phyloP scores from a whole-genome alignment of 1,140 invertebrate genomes.

The Hydropsyche tenuis region DNA sequence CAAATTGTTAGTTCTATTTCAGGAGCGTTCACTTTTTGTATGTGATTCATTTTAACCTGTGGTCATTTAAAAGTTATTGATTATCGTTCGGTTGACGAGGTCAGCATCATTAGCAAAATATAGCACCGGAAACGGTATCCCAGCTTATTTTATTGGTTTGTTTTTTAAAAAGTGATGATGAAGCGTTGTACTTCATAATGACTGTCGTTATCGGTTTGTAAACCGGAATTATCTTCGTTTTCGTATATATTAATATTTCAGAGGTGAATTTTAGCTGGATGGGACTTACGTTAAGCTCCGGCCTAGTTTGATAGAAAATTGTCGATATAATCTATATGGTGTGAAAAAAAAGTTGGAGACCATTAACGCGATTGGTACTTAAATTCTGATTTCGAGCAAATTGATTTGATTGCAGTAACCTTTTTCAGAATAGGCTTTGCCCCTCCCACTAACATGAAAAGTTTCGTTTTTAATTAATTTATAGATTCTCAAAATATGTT shows the following conservation, averaged over 20 bases:
- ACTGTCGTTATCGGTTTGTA: too few species aligned
- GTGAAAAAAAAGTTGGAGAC: background rate
- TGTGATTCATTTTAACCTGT: too few species aligned
- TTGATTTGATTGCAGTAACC: constrained; percentile 14
- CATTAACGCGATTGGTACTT: constrained; percentile 5
- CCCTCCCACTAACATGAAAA: background rate
- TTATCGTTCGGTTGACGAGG: background rate
- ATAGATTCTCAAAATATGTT: too few species aligned
- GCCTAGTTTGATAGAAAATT: background rate
- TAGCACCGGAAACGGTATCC: background rate
- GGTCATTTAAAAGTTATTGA: constrained; percentile 1
- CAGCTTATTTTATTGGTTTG: background rate
- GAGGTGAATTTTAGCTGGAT: too few species aligned
- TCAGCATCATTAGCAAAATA: background rate
- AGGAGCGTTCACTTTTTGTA: too few species aligned
- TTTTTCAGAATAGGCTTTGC: background rate
- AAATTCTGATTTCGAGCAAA: background rate
- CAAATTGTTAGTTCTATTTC: too few species aligned
- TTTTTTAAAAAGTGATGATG: too few species aligned
- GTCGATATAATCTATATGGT: background rate
- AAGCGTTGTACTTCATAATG: too few species aligned
- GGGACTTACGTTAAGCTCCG: background rate
- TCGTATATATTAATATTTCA: too few species aligned
- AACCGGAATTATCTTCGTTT: too few species aligned
- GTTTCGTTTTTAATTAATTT: background rate